These are phyloP conservation scores for Lithophane ornitopus DNA, from an alignment of 2,888 invertebrate genomes.

Conservation along the genomic window DNA sequence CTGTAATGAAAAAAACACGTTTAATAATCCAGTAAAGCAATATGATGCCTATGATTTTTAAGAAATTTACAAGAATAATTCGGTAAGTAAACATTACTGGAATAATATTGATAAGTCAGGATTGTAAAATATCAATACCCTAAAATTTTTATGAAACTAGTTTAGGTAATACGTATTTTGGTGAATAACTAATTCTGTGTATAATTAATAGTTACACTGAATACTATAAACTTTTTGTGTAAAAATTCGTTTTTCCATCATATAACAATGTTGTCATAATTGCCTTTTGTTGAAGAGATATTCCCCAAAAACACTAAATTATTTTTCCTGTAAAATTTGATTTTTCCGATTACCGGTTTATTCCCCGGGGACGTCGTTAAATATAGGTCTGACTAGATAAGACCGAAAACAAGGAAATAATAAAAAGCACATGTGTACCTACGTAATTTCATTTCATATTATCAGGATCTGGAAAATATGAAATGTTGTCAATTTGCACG, in stretches of 20 bases:
- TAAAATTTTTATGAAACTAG: slow-evolving; percentile 14
- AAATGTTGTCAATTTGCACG: not conserved
- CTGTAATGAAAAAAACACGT: slow-evolving; percentile 34
- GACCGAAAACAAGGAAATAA: not conserved
- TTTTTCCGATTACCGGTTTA: too few relatives aligned
- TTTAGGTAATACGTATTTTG: slow-evolving; percentile 31
- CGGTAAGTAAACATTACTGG: slow-evolving; percentile 33
- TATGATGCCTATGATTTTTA: not conserved
- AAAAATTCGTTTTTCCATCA: slow-evolving; percentile 17
- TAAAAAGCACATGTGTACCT: not conserved
- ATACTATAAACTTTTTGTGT: slow-evolving; percentile 14
- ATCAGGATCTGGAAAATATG: not conserved
- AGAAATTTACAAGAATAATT: slow-evolving; percentile 29
- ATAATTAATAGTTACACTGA: slow-evolving; percentile 9
- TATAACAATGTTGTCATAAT: too few relatives aligned
- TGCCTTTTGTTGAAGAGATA: too few relatives aligned
- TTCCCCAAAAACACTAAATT: too few relatives aligned
- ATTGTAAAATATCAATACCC: not conserved
- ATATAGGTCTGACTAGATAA: not conserved
- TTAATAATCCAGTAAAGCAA: slow-evolving; percentile 28
- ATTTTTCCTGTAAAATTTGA: too few relatives aligned
- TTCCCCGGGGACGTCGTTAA: too few relatives aligned
- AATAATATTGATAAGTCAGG: slow-evolving; percentile 11
- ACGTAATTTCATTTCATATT: not conserved
- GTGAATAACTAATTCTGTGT: slow-evolving; percentile 30